Base-by-base conservation (phyloP, 2,113 vertebrate genomes). In the Plecotus auritus region DNA sequence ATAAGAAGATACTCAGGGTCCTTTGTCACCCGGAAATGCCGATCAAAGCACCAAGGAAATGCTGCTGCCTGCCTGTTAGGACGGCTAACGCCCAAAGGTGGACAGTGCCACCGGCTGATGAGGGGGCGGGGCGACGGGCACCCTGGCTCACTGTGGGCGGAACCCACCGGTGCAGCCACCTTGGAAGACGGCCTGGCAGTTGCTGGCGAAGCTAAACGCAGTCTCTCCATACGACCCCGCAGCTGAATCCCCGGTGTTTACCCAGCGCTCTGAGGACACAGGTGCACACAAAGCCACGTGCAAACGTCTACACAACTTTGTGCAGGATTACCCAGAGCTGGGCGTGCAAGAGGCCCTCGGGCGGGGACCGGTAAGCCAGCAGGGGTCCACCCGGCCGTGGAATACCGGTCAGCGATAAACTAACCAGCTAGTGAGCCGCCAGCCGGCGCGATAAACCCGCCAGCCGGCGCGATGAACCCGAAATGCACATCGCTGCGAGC, bases 51-150 rank as follows among this genome's bases (percentile, higher is more conserved):
- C 5, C 16, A 7, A 14, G 2, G 26, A 45, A 26, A 54, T 5
- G 9, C 37, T n/a, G 10, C 26, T 2, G 9, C 2, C 16, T 1
- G 40, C 61, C 26, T 5, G 11, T 4, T 1, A 42, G 10, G 11
- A 23, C 0, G 16, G 72, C 66, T 4, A 28, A 0, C 2, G 17
- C 26, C 49, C 81, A 10, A 56, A 10, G 18, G 2, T 0, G 1
- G 10, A 28, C 35, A 11, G 14, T 0, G 10, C 37, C 18, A 0
- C 7, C 5, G 5, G 30, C 45, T 51, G 11, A 1, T 0, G 11
- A 18, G 85, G 1, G 7, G 0, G 4, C 0, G 1, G 32, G 30
- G 56, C 82, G 0, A 0, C 37, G 0, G 5, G 69, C 7, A 8
- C 16, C 28, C 16, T 9, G 12, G 4, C 6, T n/a, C 59, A 0